A percentile compares a stretch with the other conserved stretches of the same genome.
phyloP scores from a whole-genome alignment of 1,140 invertebrate genomes.

The Ooceraea biroi region DNA sequence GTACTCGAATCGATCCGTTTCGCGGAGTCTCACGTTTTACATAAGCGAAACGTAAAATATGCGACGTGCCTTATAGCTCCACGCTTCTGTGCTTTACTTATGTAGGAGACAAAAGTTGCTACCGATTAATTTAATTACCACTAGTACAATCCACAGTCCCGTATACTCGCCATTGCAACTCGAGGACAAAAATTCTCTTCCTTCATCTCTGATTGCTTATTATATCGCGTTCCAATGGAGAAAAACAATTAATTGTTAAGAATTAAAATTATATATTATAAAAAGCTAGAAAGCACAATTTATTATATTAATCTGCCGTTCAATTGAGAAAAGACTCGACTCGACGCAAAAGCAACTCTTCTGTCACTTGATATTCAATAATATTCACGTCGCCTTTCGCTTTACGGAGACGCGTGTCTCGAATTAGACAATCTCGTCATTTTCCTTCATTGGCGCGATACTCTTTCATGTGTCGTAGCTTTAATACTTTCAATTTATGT shows the following conservation, averaged over 20 bases:
- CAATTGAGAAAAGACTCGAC: not conserved
- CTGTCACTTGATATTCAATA: not conserved
- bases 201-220: conserved; percentile 19
- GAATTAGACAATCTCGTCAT: not conserved
- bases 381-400: not conserved
- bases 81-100: conserved; percentile 26
- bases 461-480: conserved; percentile 11
- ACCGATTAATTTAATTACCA: conserved; percentile 35
- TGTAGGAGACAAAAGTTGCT: conserved; percentile 32
- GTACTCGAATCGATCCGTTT: not conserved
- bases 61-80: not conserved
- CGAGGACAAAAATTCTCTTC: conserved; percentile 8
- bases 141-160: not conserved
- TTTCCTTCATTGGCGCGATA: conserved; percentile 33
- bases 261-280: not conserved
- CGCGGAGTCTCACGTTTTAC: not conserved
- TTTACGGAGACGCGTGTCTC: not conserved
- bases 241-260: not conserved
- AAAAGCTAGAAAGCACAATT: no score
- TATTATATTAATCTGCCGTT: no score
- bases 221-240: conserved; percentile 35
- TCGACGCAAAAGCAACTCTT: not conserved
- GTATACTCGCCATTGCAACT: conserved; percentile 5
- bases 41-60: conserved; percentile 5
- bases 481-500: conserved; percentile 54